A percentile compares a stretch with the other conserved stretches of the same genome.
phyloP scores from a whole-genome alignment of 2,113 vertebrate genomes.

The Microtus oregoni region DNA sequence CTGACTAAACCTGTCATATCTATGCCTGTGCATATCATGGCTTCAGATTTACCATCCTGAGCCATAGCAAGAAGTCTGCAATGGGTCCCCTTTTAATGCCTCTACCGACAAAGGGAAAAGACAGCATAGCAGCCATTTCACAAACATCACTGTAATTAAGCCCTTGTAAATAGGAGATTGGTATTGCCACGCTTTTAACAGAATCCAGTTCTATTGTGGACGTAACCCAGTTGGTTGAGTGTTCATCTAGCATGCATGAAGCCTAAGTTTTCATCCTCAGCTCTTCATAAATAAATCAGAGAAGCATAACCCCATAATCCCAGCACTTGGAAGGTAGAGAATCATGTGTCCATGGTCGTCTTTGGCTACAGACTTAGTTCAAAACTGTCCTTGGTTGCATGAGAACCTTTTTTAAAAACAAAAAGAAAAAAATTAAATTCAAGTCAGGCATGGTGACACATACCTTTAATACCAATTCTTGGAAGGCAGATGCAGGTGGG shows the following conservation, averaged over 20 bases:
- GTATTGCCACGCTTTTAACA: neutral
- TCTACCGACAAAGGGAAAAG: neutral
- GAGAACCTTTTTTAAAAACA: neutral
- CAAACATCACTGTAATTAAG: neutral
- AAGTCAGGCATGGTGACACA: neutral
- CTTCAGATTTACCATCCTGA: neutral
- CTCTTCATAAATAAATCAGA: neutral
- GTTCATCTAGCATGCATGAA: neutral
- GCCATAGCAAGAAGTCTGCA: neutral
- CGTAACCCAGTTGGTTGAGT: neutral
- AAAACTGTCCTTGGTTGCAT: neutral
- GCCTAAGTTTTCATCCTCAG: neutral
- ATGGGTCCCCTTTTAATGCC: neutral
- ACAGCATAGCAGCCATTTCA: neutral
- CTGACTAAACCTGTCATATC: neutral
- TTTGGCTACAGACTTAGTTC: neutral
- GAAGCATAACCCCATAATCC: neutral
- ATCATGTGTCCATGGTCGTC: neutral
- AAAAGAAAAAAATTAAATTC: neutral
- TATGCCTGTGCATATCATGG: neutral
- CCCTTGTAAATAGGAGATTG: neutral
- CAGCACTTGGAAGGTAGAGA: neutral
- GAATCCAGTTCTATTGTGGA: neutral
- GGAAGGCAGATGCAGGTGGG: neutral
- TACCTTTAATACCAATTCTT: neutral